These are phyloP conservation scores for Oryzias melastigma DNA, from an alignment of 2,113 vertebrate species.

Conservation along the genomic window DNA sequence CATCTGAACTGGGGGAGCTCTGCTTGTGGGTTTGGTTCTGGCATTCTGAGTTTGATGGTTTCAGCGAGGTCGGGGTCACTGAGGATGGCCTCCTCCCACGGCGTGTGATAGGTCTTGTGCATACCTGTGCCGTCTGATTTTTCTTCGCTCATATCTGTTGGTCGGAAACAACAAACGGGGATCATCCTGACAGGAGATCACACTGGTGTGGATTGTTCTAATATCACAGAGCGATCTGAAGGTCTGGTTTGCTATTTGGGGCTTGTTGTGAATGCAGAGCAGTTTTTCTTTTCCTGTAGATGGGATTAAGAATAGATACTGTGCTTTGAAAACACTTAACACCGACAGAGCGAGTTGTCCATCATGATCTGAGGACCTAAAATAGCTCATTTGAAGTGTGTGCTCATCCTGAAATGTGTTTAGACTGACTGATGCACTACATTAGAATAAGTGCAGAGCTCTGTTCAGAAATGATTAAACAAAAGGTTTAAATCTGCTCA, in stretches of 20 bases:
- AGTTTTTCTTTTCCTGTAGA: slow-evolving; percentile 13
- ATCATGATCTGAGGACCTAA: slow-evolving; percentile 55
- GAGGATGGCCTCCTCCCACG: slow-evolving; percentile 95
- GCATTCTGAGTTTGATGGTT: slow-evolving; percentile 83
- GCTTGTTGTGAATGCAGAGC: slow-evolving; percentile 4
- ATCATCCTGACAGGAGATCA: neutral
- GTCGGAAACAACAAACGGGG: slow-evolving; percentile 76
- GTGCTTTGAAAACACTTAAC: slow-evolving; percentile 42
- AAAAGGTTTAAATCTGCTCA: too few species aligned
- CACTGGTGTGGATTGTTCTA: neutral
- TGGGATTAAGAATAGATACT: slow-evolving; percentile 43
- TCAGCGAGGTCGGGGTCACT: slow-evolving; percentile 87
- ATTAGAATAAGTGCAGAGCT: slow-evolving; percentile 15
- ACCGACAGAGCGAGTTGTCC: slow-evolving; percentile 54
- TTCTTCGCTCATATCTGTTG: slow-evolving; percentile 83
- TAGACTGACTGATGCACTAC: slow-evolving; percentile 24
- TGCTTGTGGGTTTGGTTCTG: slow-evolving; percentile 76
- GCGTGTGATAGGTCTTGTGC: slow-evolving; percentile 91
- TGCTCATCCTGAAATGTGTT: slow-evolving; percentile 58
- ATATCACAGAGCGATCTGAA: slow-evolving; percentile 1
- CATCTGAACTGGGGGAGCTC: slow-evolving; percentile 88
- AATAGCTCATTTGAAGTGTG: slow-evolving; percentile 66
- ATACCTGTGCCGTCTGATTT: slow-evolving; percentile 84
- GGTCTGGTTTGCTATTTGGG: slow-evolving; percentile 1
- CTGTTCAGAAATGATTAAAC: neutral